Base-by-base conservation (phyloP, 2,888 invertebrate genomes). In the Oligia fasciuncula region DNA sequence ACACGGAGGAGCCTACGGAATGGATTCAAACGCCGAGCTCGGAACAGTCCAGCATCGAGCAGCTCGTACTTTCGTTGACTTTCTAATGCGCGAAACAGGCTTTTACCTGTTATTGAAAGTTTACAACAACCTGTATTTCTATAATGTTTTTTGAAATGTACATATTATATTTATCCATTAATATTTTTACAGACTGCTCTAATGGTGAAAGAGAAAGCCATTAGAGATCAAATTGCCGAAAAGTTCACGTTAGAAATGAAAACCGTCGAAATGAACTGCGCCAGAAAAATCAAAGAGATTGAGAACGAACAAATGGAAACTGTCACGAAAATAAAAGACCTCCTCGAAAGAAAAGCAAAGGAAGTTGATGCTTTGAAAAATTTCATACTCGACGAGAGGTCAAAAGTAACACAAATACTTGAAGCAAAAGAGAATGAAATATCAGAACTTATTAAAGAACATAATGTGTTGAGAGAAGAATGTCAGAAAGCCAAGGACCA, bases 171-270 rank as follows among this genome's bases (percentile, higher is more conserved):
- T n/a, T n/a, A 62, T 35, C 13, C 5, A 40, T 29, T 19, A 2
- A 43, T 8, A 46, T 23, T 85, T 66, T 94, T 94, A 65, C 94
- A 97, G 95, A 97, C 96, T 29, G 95, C 94, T 23, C 94, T 97
- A 54, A 96, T 96, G 94, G 94, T 96, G 92, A 97, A 97, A 90
- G 97, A 97, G 86, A 97, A 97, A 90, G 97, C 97, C 1, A 97
- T 98, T 76, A 96, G 98, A 2, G 97, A 98, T 83, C 98, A 98
- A 91, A 97, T 98, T 96, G 97, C 98, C 0, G 97, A 97, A 87
- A 97, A 97, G 80, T 98, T 97, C 86, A 97, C 97, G 0, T 90
- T 97, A 49, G 97, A 98, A 93, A 95, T 98, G 86, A 97, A 97
- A 91, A 95, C 96, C 0, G 94, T 97, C 14, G 97, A 97, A 92